Conservation (phyloP, 2,888 invertebrate species). For the Calameuta pallipes region DNA sequence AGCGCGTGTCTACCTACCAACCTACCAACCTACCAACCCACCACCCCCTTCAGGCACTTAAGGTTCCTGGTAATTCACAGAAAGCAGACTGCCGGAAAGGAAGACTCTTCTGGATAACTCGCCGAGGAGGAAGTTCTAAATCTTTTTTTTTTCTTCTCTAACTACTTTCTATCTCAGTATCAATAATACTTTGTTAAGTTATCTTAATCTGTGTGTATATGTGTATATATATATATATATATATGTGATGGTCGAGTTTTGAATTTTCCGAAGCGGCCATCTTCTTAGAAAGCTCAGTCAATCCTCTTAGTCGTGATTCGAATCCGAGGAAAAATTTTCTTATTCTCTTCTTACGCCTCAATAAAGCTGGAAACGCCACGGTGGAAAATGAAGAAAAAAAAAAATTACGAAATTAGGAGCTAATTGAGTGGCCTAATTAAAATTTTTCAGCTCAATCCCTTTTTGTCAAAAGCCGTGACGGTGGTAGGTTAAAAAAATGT, state of each 20-base stretch:
- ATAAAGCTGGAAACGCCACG: too few species aligned
- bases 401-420: too few species aligned
- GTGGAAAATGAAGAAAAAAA: too few species aligned
- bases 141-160: neutral
- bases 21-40: neutral
- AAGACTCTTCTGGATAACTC: neutral
- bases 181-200: neutral
- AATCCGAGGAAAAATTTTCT: neutral
- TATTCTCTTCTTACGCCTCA: neutral
- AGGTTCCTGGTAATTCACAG: neutral
- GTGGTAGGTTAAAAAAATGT: too few species aligned
- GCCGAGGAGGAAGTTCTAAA: neutral
- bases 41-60: neutral
- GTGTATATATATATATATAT: neutral
- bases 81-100: neutral
- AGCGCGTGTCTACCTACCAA: conserved; percentile 27
- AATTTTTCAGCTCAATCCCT: fast-evolving
- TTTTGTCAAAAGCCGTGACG: too few species aligned
- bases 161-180: neutral
- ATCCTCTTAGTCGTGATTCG: neutral
- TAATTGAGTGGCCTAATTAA: too few species aligned
- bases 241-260: neutral
- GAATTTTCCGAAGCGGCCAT: neutral
- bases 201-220: neutral
- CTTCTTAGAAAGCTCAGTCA: neutral